phyloP scores from a whole-genome alignment of 2,113 vertebrate genomes.

The Tautogolabrus adspersus region DNA sequence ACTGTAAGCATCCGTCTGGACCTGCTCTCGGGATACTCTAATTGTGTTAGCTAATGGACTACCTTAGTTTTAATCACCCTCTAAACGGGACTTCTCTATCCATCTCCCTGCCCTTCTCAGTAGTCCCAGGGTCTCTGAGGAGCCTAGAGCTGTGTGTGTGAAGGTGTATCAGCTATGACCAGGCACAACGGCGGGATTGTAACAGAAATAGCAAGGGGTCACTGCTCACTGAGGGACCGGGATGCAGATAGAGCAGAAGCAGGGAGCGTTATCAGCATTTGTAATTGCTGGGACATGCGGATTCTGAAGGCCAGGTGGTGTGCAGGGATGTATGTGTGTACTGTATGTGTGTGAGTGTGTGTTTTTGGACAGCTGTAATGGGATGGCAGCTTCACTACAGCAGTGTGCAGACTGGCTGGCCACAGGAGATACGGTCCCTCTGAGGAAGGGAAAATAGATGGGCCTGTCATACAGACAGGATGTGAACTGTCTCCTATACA shows the following conservation, averaged over 20 bases:
- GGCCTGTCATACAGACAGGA: conserved; percentile 77
- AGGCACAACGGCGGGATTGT: conserved; percentile 29
- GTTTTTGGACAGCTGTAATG: conserved; percentile 53
- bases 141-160: conserved; percentile 53
- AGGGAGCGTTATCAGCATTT: conserved; percentile 63
- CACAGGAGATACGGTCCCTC: conserved; percentile 72
- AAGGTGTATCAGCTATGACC: conserved; percentile 48
- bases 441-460: conserved; percentile 77
- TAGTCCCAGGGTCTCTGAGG: conserved; percentile 54
- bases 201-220: conserved; percentile 64
- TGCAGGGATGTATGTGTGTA: conserved; percentile 23
- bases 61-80: conserved; percentile 72
- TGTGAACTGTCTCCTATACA: conserved; percentile 74
- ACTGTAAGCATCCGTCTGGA: conserved; percentile 33
- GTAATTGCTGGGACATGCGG: conserved; percentile 73
- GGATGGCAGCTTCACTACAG: conserved; percentile 57
- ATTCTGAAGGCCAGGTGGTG: conserved; percentile 46
- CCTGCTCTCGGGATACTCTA: conserved; percentile 41
- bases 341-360: conserved; percentile 29
- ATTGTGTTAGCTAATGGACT: conserved; percentile 64
- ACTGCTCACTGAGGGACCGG: conserved; percentile 42
- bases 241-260: conserved; percentile 51
- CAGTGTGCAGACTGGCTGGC: conserved; percentile 60
- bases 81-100: conserved; percentile 54
- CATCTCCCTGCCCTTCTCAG: conserved; percentile 51